A percentile compares a stretch with the other conserved stretches of the same genome.
Evolutionary conservation across 1,140 invertebrate genomes (phyloP).

Genomic region (Drosophila leontia): DNA sequence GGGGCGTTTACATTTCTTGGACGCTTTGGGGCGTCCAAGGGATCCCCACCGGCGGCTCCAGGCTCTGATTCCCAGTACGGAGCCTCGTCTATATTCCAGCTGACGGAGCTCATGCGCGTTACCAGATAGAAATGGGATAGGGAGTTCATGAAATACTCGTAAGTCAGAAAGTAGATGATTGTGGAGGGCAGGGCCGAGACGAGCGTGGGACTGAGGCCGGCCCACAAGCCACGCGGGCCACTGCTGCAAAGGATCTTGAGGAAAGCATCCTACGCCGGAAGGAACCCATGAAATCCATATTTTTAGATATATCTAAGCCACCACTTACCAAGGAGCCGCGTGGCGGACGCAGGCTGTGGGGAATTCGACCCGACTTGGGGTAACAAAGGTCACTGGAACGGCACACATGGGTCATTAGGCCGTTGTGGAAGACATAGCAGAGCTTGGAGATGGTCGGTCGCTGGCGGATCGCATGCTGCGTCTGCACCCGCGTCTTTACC

Average conservation of each 20-base stretch:
- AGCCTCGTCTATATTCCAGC: neutral
- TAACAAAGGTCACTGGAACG: constrained; percentile 87
- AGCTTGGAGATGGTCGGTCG: constrained; percentile 94
- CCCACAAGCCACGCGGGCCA: constrained; percentile 96
- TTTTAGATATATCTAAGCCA: neutral
- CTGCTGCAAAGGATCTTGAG: constrained; percentile 95
- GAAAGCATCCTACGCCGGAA: constrained; percentile 93
- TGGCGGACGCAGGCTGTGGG: constrained; percentile 90
- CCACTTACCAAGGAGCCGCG: constrained; percentile 93
- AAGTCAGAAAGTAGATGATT: constrained; percentile 98
- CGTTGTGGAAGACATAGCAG: constrained; percentile 99
- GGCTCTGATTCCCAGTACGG: neutral
- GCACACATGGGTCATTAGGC: constrained; percentile 99
- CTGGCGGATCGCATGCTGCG: constrained; percentile 93
- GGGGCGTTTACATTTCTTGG: neutral
- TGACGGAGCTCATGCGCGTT: neutral
- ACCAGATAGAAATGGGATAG: constrained; percentile 87
- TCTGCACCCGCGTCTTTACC: constrained; percentile 98
- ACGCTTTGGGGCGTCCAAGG: neutral
- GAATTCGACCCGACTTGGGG: constrained; percentile 82
- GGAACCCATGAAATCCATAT: neutral
- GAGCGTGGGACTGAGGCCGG: constrained; percentile 97
- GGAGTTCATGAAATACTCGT: constrained; percentile 93
- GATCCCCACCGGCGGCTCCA: constrained; percentile 6
- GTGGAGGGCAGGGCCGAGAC: constrained; percentile 97